Conservation (phyloP, 2,797 vertebrate genomes). For the Galagoides demidoff region DNA sequence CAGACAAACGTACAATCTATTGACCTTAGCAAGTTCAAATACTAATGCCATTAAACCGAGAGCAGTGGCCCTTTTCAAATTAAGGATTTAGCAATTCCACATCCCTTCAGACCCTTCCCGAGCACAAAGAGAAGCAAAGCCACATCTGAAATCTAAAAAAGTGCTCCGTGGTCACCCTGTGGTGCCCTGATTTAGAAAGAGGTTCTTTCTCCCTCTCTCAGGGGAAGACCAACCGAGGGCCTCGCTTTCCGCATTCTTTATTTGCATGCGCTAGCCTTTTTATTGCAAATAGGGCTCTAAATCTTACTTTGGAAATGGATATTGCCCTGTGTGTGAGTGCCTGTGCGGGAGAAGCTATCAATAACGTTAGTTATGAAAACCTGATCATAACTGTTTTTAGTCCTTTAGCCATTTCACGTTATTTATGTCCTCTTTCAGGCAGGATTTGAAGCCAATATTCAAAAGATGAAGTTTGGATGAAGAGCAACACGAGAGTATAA, state of each 20-base stretch:
- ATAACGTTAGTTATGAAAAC: constrained; percentile 89
- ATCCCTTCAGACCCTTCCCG: background rate
- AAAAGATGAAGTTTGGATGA: constrained; percentile 85
- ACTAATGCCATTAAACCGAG: background rate
- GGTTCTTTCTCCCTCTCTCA: constrained; percentile 64
- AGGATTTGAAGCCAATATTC: constrained; percentile 86
- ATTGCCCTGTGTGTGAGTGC: constrained; percentile 79
- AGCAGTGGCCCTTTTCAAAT: background rate
- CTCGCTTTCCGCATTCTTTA: constrained; percentile 82
- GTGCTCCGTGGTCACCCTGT: background rate
- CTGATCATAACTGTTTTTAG: constrained; percentile 89
- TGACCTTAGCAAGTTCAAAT: background rate
- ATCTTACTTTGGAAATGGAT: constrained; percentile 88
- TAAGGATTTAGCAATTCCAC: background rate
- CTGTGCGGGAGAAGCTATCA: constrained; percentile 83
- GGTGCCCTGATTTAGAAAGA: background rate
- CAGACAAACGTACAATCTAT: background rate
- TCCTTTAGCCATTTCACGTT: constrained; percentile 88
- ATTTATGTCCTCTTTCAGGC: constrained; percentile 87
- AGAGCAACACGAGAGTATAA: constrained; percentile 82
- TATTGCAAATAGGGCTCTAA: constrained; percentile 89
- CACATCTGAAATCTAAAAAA: background rate
- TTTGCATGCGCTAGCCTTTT: constrained; percentile 86
- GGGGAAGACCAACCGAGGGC: constrained; percentile 65
- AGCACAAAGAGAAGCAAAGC: background rate